Evolutionary conservation across 2,797 vertebrate species (phyloP).

Genomic region (Meriones psammophilus): DNA sequence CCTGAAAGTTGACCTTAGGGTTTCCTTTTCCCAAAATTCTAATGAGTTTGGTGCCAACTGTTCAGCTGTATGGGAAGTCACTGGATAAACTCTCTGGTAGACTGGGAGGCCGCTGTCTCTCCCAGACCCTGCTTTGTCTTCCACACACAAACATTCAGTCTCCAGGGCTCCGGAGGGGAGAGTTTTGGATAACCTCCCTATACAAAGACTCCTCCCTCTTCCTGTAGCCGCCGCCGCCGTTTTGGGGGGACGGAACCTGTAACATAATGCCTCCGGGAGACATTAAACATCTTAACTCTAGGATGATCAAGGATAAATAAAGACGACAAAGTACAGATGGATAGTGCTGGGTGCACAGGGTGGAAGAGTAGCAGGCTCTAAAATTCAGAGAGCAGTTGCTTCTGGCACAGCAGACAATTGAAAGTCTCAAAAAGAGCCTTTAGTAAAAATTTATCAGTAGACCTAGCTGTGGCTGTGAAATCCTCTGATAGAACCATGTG

Average conservation of each 20-base stretch:
- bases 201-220: neutral
- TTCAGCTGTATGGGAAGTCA: neutral
- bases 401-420: neutral
- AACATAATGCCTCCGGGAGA: neutral
- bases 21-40: neutral
- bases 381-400: neutral
- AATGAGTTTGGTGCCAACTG: neutral
- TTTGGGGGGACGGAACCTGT: neutral
- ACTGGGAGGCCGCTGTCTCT: no score
- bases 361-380: neutral
- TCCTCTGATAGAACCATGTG: neutral
- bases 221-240: neutral
- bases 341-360: neutral
- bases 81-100: neutral
- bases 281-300: neutral
- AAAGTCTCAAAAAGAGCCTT: neutral
- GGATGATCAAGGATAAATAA: neutral
- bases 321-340: neutral
- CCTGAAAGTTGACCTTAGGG: neutral
- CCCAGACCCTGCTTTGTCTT: neutral
- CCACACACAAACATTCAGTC: neutral
- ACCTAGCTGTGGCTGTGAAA: neutral
- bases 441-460: neutral
- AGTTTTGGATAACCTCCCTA: neutral
- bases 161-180: neutral